Base-by-base conservation (phyloP, 2,888 invertebrate species). In the Synergus gifuensis region DNA sequence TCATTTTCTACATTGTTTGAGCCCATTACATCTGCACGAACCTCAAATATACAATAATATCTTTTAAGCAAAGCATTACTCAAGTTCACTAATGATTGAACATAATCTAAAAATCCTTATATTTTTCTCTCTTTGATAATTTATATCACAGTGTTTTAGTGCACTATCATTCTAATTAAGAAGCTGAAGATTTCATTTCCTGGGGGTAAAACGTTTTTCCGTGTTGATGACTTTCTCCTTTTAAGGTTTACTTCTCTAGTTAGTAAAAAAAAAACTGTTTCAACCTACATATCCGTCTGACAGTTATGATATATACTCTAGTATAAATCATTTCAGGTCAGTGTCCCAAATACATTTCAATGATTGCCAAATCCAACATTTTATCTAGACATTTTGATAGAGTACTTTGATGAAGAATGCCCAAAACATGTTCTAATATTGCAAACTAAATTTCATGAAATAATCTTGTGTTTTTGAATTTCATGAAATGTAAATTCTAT, bases 211-310 rank as follows among this genome's bases (percentile, higher is more conserved):
- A 66, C 66, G 42, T 40, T 66, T 66, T 67, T 67, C 46, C 22
- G 12, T 28, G 14, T 67, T 44, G 44, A 46, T 67, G 44, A 42
- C 67, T 67, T 67, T 67, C 67, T 44, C 67, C 67, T 67, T 46
- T 67, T 67, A 22, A 22, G 67, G 67, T 54, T 46, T 73, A 46
- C 49, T 54, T 22, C 28, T 73, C 28, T 14, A 49, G 18, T 22
- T 28, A 18, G 60, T 62, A 62, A 73, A 49, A 66, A 28, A 28
- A 66, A 73, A 73, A 28, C 28, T 36, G 36, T 49, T 73, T 49
- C 49, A 73, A 73, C 69, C 69, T 73, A 73, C 69, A 73, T 36
- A 36, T 73, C 28, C 28, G n/a, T n/a, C 54, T 73, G 69, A 49
- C 69, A 73, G 16, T 46, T 73, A 49, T 73, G 49, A 73, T 49